Base-by-base conservation (phyloP, 2,113 vertebrate species). In the Phyllostomus hastatus region DNA sequence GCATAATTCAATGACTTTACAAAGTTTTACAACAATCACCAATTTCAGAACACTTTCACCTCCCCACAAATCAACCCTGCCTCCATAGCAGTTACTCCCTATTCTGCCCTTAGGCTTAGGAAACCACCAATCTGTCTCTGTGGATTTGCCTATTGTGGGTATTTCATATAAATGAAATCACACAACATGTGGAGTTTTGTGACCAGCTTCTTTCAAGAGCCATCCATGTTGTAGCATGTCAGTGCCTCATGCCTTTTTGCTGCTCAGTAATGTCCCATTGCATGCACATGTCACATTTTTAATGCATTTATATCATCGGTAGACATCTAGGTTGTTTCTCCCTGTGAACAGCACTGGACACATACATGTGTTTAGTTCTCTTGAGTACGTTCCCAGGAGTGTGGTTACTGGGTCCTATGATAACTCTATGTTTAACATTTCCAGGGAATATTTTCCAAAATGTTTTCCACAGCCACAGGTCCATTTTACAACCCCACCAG, bases 251-350 rank as follows among this genome's bases (percentile, higher is more conserved):
- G 14, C 12, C n/a, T 73, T 33, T 72, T 48, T n/a, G 22, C 22
- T 4, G 75, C 33, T 87, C 4, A 0, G 1, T 64, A 24, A 41
- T 1, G 1, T 38, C 5, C 0, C 66, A 12, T 3, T 61, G 52
- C 24, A 24, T 9, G 19, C 38, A 57, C 46, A 48, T 48, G 46
- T 48, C 46, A 48, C 33, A 16, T 57, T 80, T 26, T 57, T 59
- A 20, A 73, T 31, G 17, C 73, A 50, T n/a, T 43, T 50, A 24
- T n/a, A 24, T 20, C 19, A 78, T 48, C 11, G 10, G n/a, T 19
- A 33, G 31, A 14, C 33, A 35, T 12, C 50, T 52, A 10, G 48
- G 48, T 12, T n/a, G 75, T 50, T 78, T 50, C 31, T 33, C 31
- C 75, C 75, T n/a, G 46, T 48, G 33, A 59, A n/a, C 2, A 57